Percentiles rank a stretch among this genome's conserved stretches.
These are phyloP conservation scores for Drosophila kambysellisi DNA, from an alignment of 2,888 invertebrate genomes.

Conservation along the genomic window DNA sequence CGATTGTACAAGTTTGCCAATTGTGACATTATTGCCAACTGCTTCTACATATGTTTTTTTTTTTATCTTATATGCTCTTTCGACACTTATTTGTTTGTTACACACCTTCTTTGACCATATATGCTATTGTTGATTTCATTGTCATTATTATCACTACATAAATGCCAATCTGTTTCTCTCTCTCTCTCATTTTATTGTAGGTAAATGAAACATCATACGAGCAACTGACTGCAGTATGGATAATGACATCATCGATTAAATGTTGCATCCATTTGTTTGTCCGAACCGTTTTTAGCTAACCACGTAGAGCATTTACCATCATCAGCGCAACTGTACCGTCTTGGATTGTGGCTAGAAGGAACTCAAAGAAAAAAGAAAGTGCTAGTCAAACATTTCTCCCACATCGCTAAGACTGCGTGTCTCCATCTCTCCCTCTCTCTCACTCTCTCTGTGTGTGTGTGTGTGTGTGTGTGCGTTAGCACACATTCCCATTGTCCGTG, in stretches of 20 bases:
- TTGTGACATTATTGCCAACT: slow-evolving; percentile 8
- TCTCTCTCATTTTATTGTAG: slow-evolving; percentile 49
- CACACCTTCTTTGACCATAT: background rate
- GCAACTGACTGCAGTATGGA: slow-evolving; percentile 28
- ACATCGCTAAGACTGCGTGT: slow-evolving; percentile 13
- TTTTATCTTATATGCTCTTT: background rate
- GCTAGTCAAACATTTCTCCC: slow-evolving; percentile 17
- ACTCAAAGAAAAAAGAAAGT: slow-evolving; percentile 9
- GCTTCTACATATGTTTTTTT: background rate
- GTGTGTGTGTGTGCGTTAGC: slow-evolving; percentile 25
- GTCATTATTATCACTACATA: slow-evolving; percentile 57
- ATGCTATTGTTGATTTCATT: slow-evolving; percentile 24
- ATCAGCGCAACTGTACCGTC: slow-evolving; percentile 30
- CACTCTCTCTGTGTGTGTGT: slow-evolving; percentile 22
- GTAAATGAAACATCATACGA: slow-evolving; percentile 47
- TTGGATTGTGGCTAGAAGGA: slow-evolving; percentile 32
- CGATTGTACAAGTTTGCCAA: background rate
- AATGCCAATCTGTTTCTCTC: slow-evolving; percentile 47
- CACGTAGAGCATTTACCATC: slow-evolving; percentile 26
- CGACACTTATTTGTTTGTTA: background rate
- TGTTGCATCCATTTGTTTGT: slow-evolving; percentile 64
- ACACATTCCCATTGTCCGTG: slow-evolving; percentile 23
- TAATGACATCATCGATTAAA: slow-evolving; percentile 54
- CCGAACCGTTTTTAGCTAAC: slow-evolving; percentile 32
- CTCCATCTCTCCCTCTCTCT: slow-evolving; percentile 9